A percentile compares a stretch with the other conserved stretches of the same genome.
phyloP scores from a whole-genome alignment of 2,797 vertebrate species.

The Epinephelus malabaricus region DNA sequence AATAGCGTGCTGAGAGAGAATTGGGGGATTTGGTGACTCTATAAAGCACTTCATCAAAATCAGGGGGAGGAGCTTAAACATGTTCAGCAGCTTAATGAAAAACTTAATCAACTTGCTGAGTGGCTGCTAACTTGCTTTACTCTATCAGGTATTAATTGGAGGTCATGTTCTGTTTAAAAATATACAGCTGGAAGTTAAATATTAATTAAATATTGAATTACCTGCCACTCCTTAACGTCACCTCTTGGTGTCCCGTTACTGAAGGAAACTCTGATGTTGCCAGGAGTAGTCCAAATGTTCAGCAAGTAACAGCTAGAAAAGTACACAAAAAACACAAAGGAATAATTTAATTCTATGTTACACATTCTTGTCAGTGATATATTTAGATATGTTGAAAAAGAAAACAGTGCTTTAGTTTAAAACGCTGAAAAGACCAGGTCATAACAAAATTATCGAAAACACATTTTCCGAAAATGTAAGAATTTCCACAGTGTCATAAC shows the following conservation, averaged over 20 bases:
- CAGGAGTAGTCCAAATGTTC: neutral
- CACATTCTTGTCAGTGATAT: neutral
- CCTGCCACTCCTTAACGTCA: neutral
- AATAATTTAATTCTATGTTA: too few species aligned
- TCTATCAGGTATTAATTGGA: too few species aligned
- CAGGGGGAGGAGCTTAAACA: too few species aligned
- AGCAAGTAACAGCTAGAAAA: neutral
- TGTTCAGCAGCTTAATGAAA: neutral
- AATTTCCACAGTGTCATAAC: too few species aligned
- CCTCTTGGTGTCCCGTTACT: neutral
- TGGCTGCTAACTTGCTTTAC: too few species aligned
- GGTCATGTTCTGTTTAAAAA: neutral
- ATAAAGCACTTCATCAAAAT: neutral
- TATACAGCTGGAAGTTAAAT: slow-evolving; percentile 12
- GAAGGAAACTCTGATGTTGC: neutral
- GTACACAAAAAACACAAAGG: neutral
- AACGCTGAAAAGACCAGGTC: too few species aligned
- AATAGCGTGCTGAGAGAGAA: neutral
- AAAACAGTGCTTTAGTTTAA: too few species aligned
- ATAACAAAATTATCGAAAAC: too few species aligned
- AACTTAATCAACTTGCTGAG: neutral
- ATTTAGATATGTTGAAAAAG: neutral
- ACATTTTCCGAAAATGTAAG: too few species aligned
- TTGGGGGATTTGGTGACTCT: neutral
- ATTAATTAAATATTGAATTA: slow-evolving; percentile 15